These are phyloP conservation scores for Cherax destructor DNA, from an alignment of 1,140 invertebrate species.

Conservation along the genomic window DNA sequence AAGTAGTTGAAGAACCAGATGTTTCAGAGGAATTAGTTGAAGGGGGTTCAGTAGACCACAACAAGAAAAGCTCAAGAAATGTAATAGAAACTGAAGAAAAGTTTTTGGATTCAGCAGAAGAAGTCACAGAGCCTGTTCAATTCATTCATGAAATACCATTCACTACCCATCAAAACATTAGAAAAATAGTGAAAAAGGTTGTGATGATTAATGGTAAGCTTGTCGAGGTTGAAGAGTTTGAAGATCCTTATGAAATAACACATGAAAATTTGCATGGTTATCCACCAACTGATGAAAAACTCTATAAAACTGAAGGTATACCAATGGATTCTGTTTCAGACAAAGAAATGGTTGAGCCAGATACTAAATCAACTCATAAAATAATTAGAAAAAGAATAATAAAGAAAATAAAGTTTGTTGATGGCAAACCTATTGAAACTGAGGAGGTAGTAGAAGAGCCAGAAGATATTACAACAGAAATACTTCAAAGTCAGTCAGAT, in stretches of 20 bases:
- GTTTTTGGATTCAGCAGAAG: constrained; percentile 10
- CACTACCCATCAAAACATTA: neutral
- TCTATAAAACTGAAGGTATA: neutral
- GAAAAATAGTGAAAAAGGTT: constrained; percentile 12
- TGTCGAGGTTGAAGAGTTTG: constrained; percentile 16
- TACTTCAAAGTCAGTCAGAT: neutral
- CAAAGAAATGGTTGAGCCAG: neutral
- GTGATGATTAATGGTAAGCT: constrained; percentile 9
- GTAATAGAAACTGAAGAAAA: neutral
- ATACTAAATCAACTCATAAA: constrained; percentile 76
- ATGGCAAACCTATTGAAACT: constrained; percentile 37
- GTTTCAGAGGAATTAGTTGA: constrained; percentile 12
- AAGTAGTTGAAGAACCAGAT: constrained; percentile 57
- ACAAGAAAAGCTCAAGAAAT: neutral
- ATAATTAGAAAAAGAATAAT: constrained; percentile 81
- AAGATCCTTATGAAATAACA: neutral
- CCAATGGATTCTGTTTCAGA: neutral
- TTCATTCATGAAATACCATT: neutral
- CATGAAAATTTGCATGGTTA: neutral
- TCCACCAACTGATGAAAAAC: neutral
- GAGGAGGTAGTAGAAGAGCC: constrained; percentile 36
- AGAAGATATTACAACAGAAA: neutral
- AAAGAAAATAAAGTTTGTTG: constrained; percentile 6
- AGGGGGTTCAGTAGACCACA: neutral
- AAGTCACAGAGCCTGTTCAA: neutral